Base-by-base conservation (phyloP, 2,113 vertebrate genomes). In the Malaclemys terrapin region DNA sequence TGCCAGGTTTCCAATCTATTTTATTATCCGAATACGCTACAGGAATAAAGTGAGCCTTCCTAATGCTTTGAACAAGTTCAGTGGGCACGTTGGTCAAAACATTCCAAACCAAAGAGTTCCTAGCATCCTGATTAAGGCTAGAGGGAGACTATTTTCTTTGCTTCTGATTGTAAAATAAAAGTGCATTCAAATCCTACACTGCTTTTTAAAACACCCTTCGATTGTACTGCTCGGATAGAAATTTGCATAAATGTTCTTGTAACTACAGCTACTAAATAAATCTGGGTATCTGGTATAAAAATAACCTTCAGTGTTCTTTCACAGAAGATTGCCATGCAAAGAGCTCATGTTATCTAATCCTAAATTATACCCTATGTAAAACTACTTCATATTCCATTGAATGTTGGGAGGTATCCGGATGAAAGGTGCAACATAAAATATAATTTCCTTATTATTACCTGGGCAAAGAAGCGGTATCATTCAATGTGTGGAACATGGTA, bases 341-440 rank as follows among this genome's bases (percentile, higher is more conserved):
- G 96, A 94, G 87, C 93, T 86, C 87, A 50, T 93, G 93, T 95
- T 95, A 94, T 96, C 93, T 89, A 91, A 95, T 86, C 94, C 95
- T 90, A 95, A 56, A 35, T 96, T 95, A 95, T 82, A 87, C 91
- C 96, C 96, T 96, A 95, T 91, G 95, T 97, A 97, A 97, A 97
- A 96, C 81, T 90, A 96, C 96, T 96, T 96, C 93, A 94, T 87
- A 92, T 96, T 95, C 96, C 95, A 95, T 88, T 84, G 89, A 92
- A 93, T 90, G 93, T 87, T 95, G 94, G 92, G 96, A 95, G 78
- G 93, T 80, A 65, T 93, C 96, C 95, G 96, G 91, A 89, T 2
- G 85, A 93, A 94, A 96, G 95, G 95, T 89, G 96, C 96, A 72
- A 91, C 93, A 94, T 82, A 93, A 94, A 97, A 95, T 75, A 90